Evolutionary conservation across 2,113 vertebrate species (phyloP).

Genomic region (Muscicapa adusta): DNA sequence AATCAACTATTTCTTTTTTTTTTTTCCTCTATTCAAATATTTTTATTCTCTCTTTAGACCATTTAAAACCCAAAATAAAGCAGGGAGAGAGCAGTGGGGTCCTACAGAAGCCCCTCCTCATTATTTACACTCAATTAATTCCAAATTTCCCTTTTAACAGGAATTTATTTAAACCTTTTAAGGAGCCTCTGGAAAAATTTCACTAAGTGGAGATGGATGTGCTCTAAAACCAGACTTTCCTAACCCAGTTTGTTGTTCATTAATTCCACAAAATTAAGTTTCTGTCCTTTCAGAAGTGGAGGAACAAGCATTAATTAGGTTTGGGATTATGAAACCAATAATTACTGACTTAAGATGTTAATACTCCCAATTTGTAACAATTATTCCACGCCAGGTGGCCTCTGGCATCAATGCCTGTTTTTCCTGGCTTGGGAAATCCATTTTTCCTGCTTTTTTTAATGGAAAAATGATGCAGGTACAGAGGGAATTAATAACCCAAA

Average conservation of each 20-base stretch:
- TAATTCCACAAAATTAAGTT: background rate
- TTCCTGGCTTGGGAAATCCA: background rate
- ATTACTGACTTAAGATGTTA: background rate
- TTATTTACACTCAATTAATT: background rate
- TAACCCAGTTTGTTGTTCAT: background rate
- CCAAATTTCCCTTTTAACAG: background rate
- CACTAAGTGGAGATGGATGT: background rate
- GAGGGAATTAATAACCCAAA: background rate
- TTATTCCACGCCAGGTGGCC: background rate
- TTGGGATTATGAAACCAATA: background rate
- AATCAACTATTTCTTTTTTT: background rate
- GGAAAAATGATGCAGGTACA: background rate
- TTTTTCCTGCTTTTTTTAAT: background rate
- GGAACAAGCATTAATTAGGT: background rate
- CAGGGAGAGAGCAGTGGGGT: background rate
- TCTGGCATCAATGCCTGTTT: background rate
- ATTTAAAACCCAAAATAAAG: background rate
- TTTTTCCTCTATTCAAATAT: background rate
- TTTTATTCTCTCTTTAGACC: background rate
- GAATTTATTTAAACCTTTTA: background rate
- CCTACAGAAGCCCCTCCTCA: background rate
- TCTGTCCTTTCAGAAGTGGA: background rate
- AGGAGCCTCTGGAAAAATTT: background rate
- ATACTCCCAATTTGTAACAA: background rate
- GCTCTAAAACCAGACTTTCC: background rate